These are phyloP conservation scores for Chironex yamaguchii DNA, from an alignment of 30 jellyfish, hydroid and myxozoan genomes.

Conservation along the genomic window DNA sequence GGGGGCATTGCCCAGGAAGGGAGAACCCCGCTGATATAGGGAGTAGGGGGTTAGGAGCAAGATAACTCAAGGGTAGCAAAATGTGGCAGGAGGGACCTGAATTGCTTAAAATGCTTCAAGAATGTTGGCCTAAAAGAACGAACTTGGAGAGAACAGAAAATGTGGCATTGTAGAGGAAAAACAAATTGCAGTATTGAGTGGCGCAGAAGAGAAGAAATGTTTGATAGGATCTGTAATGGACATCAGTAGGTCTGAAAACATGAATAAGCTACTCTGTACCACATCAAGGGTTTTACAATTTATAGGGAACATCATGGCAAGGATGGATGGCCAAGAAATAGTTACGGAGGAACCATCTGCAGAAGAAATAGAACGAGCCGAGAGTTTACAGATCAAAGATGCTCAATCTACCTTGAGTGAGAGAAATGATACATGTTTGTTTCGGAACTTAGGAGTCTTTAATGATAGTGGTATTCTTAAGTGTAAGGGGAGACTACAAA, in stretches of 20 bases:
- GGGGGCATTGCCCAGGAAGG: slow-evolving; percentile 53
- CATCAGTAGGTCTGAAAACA: too few relatives aligned
- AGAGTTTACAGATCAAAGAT: not conserved
- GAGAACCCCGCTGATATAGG: slow-evolving; percentile 57
- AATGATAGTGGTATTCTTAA: too few relatives aligned
- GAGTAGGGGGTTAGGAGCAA: slow-evolving; percentile 16
- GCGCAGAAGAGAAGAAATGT: too few relatives aligned
- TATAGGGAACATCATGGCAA: not conserved
- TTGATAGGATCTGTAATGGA: too few relatives aligned
- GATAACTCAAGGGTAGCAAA: not conserved
- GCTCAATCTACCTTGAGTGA: slow-evolving; percentile 11
- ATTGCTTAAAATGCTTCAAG: not conserved
- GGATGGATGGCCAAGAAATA: not conserved
- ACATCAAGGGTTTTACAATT: not conserved
- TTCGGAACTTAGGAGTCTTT: not conserved
- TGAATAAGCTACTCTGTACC: too few relatives aligned
- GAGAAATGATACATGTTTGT: slow-evolving; percentile 11
- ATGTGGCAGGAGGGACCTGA: slow-evolving; percentile 4
- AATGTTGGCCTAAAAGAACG: not conserved
- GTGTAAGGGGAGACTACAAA: too few relatives aligned
- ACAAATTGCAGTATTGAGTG: too few relatives aligned
- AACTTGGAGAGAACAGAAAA: too few relatives aligned
- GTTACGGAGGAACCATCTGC: not conserved
- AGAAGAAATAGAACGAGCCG: not conserved
- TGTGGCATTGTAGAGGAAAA: too few relatives aligned